Evolutionary conservation across 2,113 vertebrate genomes (phyloP), one percentile per base, ranked within the genome.

Genomic region (Caranx ignobilis): DNA sequence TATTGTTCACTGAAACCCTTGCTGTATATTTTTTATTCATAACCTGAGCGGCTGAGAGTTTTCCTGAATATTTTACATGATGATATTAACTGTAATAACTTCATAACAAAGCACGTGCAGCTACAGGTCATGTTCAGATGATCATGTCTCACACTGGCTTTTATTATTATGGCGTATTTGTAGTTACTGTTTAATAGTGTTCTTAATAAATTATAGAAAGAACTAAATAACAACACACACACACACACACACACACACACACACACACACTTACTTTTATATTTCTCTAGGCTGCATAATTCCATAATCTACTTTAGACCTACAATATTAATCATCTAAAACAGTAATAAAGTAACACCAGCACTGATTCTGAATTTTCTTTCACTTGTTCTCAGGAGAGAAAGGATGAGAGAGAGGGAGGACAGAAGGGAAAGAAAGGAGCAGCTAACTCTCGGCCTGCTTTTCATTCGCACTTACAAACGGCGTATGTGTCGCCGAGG

Each of bases 401-500:
- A 48, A 26, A 26, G 26, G 26, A 26, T 26, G 6, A 32, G 47
- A 26, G 32, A 48, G 8, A 65, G 48, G 15, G 6, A 43, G 4
- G 41, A 31, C 9, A 13, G 12, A n/a, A n/a, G 16, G 37, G 19
- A 32, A 63, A 10, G 19, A 63, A 11, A 13, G 9, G 21, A 12
- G 10, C 10, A 34, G 37, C 15, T 32, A 6, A 57, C 26, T 9
- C 48, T 9, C 48, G 18, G 50, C 66, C 67, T 88, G 66, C 75
- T 83, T 85, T 82, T 83, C 70, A 83, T 82, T 84, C 56, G 12
- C 63, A 59, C 63, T 81, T 75, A 56, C 75, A 88, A 84, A 74
- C 67, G 54, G 71, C 86, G 75, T 85, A 68, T 83, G 75, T 92
- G 86, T 91, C 81, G 55, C 80, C 61, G 72, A 80, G 73, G 78